phyloP scores from a whole-genome alignment of 2,113 vertebrate species.

The Crotalus tigris region DNA sequence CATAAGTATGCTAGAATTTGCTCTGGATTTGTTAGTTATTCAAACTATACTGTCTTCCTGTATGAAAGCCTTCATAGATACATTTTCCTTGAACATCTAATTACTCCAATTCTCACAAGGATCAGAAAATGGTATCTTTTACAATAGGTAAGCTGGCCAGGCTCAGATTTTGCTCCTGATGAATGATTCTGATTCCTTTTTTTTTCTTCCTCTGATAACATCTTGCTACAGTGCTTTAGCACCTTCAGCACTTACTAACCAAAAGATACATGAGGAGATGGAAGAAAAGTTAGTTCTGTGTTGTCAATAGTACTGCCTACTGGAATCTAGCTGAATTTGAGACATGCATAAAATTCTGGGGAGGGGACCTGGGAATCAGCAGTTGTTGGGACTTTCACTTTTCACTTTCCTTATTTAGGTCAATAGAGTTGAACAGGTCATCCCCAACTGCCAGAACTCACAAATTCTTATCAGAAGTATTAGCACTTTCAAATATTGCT shows the following conservation, averaged over 20 bases:
- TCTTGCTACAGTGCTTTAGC: slow-evolving; percentile 4
- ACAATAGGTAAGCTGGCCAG: slow-evolving; percentile 17
- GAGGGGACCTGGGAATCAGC: not conserved
- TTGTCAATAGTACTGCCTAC: not conserved
- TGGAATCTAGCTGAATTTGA: slow-evolving; percentile 33
- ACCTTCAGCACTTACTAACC: not conserved
- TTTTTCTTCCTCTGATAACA: not conserved
- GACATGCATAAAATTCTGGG: not conserved
- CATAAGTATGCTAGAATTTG: slow-evolving; percentile 20
- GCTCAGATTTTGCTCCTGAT: not conserved
- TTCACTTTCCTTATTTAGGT: slow-evolving; percentile 42
- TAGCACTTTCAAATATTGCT: slow-evolving; percentile 30
- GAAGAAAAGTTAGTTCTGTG: not conserved
- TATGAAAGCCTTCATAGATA: not conserved
- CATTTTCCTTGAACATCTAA: slow-evolving; percentile 16
- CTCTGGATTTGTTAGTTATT: slow-evolving; percentile 46
- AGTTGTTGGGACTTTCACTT: slow-evolving; percentile 24
- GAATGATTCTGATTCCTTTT: not conserved
- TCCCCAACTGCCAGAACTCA: slow-evolving; percentile 42
- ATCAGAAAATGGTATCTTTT: not conserved
- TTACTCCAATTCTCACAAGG: not conserved
- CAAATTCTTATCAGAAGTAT: slow-evolving; percentile 41
- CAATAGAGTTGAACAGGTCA: slow-evolving; percentile 37
- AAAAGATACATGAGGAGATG: not conserved
- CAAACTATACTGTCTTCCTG: slow-evolving; percentile 29